These are phyloP conservation scores for Melanargia galathea DNA, from an alignment of 2,888 invertebrate genomes.

Conservation along the genomic window DNA sequence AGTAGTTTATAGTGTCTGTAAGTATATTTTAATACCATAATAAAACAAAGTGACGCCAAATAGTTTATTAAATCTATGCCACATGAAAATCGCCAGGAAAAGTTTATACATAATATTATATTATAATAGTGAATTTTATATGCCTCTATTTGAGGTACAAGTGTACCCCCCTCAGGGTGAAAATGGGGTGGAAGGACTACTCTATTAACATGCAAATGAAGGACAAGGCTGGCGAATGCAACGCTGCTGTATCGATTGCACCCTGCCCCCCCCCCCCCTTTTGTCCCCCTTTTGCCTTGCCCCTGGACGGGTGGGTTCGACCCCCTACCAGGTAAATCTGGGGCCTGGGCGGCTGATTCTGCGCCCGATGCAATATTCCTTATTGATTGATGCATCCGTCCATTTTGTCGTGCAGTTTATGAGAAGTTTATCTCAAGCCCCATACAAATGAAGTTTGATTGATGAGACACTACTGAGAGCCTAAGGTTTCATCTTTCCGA, in stretches of 20 bases:
- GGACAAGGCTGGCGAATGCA: constrained; percentile 13
- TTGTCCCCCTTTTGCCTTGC: too few species aligned
- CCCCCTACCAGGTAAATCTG: constrained; percentile 8
- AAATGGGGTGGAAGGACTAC: constrained; percentile 2
- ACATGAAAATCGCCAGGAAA: too few species aligned
- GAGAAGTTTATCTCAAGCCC: too few species aligned
- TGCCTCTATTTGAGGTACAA: neutral
- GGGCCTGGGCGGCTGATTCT: neutral
- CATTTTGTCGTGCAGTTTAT: too few species aligned
- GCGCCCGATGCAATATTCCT: neutral
- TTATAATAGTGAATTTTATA: neutral
- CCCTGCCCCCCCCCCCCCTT: neutral
- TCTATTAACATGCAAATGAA: neutral
- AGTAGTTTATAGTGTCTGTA: too few species aligned
- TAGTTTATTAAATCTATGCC: too few species aligned
- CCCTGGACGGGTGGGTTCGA: neutral
- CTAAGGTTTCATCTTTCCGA: too few species aligned
- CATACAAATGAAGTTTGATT: too few species aligned
- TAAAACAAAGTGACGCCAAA: too few species aligned
- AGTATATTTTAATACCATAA: too few species aligned
- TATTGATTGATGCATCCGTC: constrained; percentile 6
- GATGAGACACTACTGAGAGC: too few species aligned
- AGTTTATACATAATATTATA: too few species aligned
- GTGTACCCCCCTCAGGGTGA: constrained; percentile 1
- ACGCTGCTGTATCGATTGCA: constrained; percentile 1